Evolutionary conservation across 2,113 vertebrate genomes (phyloP), one percentile per base, ranked within the genome.

Genomic region (Oreochromis spilurus): DNA sequence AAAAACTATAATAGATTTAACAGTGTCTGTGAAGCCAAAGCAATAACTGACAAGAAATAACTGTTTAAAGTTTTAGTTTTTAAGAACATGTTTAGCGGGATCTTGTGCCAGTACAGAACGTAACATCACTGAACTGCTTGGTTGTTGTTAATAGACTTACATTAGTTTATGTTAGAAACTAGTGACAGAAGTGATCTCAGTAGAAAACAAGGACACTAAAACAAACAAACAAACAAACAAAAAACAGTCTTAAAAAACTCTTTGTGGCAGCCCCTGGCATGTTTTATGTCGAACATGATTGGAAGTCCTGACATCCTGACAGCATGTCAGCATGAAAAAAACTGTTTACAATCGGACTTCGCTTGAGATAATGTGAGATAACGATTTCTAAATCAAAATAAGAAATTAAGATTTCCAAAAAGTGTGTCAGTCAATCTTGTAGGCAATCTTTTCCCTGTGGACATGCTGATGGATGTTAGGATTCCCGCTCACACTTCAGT

Each of bases 281-380:
- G 58, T 62, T 62, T 36, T 62, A 36, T 62, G 5, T 36, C 3
- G 0, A 1, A 62, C 3, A 0, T 62, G 31, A 62, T 11, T 62
- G 29, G 31, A 36, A 62, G 17, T 36, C 5, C 31, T 62, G 58
- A 34, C 34, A 34, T 7, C 34, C 34, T 34, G 34, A 62, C 58
- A 62, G 58, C 29, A 62, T 19, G 16, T 34, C 58, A 62, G 58
- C 29, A 62, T 62, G 58, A 34, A 62, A 62, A 55, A 1, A 0
- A 0, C 24, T 34, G 16, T 34, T 62, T 62, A 6, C 29, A 34
- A 6, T 34, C 0, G 2, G 34, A 62, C 0, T 34, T 19, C 0
- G 1, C 29, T 62, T 36, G 58, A n/a, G 58, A n/a, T 62, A 62
- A 36, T 62, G 31, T 62, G 31, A 11, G 29, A 1, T 36, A 62